Evolutionary conservation across 2,113 vertebrate species (phyloP), one percentile per base, ranked within the genome.

Genomic region (Rousettus leschenaultii): DNA sequence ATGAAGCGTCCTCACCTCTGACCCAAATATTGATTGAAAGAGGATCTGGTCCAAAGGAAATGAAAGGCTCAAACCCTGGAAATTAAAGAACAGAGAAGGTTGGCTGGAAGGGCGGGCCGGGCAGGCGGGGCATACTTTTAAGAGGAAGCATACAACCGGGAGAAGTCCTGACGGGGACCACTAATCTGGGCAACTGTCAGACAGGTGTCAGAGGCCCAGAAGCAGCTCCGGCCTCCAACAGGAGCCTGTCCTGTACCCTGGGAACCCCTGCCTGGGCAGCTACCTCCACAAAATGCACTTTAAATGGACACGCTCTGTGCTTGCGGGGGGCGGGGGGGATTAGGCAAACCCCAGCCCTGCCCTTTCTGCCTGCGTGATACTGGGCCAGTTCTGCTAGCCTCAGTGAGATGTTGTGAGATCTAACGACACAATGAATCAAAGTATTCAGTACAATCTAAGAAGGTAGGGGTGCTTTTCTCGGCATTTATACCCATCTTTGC

Each of bases 241-340:
- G 15, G 13, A 77, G 48, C 26, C 70, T 79, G 18, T 40, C 24
- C 18, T 43, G 65, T 8, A 22, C 66, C 74, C 74, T 66, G 38
- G 63, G 68, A 73, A 21, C 78, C 61, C n/a, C 5, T 0, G 11
- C 33, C 53, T 71, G 11, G 0, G 26, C 89, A 84, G 53, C 63
- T 24, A 1, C 53, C 57, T 70, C 22, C 35, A 26, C 12, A 4
- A 22, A 26, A 19, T 22, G 19, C 33, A 48, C 24, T 57, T 51
- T 18, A 24, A 33, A 8, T 35, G 4, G 65, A 18, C 33, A 28
- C 9, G 14, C 12, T 77, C 40, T 22, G 79, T 24, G 8, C 33
- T n/a, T n/a, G n/a, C n/a, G n/a, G n/a, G n/a, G n/a, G n/a, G 0
- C 14, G 8, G 10, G 11, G 30, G 28, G 45, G 33, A 18, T 19